These are phyloP conservation scores for Anodontia alba DNA, from an alignment of 2,888 invertebrate genomes.

Conservation along the genomic window DNA sequence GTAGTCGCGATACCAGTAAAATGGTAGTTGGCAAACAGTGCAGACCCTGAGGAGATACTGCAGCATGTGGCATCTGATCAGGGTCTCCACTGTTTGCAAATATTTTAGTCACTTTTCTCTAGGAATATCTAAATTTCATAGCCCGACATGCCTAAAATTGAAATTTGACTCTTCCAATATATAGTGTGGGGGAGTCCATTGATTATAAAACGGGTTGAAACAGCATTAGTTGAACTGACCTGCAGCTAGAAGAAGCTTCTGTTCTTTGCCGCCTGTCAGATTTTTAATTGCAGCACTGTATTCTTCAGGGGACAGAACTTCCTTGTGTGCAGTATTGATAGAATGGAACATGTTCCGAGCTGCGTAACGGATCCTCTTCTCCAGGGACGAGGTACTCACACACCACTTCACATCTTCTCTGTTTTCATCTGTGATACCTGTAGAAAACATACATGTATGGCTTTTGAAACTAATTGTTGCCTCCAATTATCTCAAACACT, in stretches of 20 bases:
- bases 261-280: constrained; percentile 74
- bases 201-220: too few relatives aligned
- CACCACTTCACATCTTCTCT: constrained; percentile 91
- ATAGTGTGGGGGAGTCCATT: too few relatives aligned
- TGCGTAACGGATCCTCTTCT: constrained; percentile 94
- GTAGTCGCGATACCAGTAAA: too few relatives aligned
- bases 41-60: too few relatives aligned
- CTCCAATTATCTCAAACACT: not conserved
- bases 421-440: constrained; percentile 91
- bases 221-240: too few relatives aligned
- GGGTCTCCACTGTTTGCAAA: too few relatives aligned
- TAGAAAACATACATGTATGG: not conserved
- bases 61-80: too few relatives aligned
- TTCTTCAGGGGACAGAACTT: constrained; percentile 87
- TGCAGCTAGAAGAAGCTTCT: constrained; percentile 80
- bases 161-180: too few relatives aligned
- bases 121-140: too few relatives aligned
- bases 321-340: constrained; percentile 88
- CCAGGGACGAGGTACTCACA: constrained; percentile 93
- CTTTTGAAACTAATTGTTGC: not conserved
- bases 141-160: too few relatives aligned
- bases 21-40: too few relatives aligned
- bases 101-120: too few relatives aligned
- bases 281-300: constrained; percentile 85
- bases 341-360: constrained; percentile 94